Percentiles rank a stretch among this genome's conserved stretches.
phyloP scores from a whole-genome alignment of 1,140 invertebrate genomes.

The Drosophila kepulauana region DNA sequence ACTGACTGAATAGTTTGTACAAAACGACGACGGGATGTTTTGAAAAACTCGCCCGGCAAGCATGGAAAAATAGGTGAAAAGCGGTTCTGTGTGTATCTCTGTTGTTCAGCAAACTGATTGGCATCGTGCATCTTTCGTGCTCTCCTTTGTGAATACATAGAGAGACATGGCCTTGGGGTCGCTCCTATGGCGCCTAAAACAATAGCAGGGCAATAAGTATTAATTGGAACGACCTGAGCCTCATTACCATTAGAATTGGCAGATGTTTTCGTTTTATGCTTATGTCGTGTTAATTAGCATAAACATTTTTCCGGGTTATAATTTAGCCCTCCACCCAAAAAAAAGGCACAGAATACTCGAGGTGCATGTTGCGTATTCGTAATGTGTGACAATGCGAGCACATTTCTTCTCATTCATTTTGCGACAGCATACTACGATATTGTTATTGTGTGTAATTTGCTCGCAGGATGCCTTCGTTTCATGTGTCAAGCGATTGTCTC shows the following conservation, averaged over 20 bases:
- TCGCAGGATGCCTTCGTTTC: conserved; percentile 27
- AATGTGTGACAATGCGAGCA: conserved; percentile 31
- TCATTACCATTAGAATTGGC: conserved; percentile 27
- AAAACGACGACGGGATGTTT: too few relatives aligned
- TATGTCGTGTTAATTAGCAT: conserved; percentile 71
- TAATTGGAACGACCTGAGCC: conserved; percentile 55
- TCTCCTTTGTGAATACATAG: conserved; percentile 24
- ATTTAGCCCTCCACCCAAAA: conserved; percentile 1
- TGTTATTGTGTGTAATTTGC: conserved; percentile 64
- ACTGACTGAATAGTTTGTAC: too few relatives aligned
- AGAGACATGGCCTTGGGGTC: conserved; percentile 54
- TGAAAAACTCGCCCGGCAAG: too few relatives aligned
- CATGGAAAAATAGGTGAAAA: too few relatives aligned
- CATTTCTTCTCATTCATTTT: conserved; percentile 7
- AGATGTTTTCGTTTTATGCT: conserved; percentile 61
- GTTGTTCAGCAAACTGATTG: not conserved
- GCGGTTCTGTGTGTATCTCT: too few relatives aligned
- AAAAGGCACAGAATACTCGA: not conserved
- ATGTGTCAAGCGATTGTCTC: conserved; percentile 70
- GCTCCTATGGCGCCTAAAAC: conserved; percentile 60
- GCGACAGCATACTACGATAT: conserved; percentile 16
- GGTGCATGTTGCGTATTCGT: conserved; percentile 55
- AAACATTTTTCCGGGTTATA: conserved; percentile 36
- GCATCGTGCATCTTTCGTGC: conserved; percentile 8
- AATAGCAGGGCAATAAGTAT: conserved; percentile 57